These are phyloP conservation scores for Cynocephalus volans DNA, from an alignment of 2,113 vertebrate species.

Conservation along the genomic window DNA sequence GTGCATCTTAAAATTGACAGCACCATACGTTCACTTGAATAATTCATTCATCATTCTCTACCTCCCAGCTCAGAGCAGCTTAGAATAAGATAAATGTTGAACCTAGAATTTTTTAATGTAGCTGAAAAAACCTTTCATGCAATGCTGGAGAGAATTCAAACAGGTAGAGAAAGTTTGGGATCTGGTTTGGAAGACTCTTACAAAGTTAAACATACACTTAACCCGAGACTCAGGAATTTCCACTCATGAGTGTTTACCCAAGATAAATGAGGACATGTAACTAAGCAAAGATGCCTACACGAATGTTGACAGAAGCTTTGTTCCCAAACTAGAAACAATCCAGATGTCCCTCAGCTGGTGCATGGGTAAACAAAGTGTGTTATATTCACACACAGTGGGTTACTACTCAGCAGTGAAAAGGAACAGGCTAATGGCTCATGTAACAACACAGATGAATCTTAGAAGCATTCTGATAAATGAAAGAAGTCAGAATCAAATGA, in stretches of 20 bases:
- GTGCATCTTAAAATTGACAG: conserved; percentile 34
- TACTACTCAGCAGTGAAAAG: neutral
- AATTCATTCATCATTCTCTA: neutral
- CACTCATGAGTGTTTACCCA: neutral
- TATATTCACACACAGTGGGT: neutral
- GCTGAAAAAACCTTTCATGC: neutral
- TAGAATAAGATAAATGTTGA: neutral
- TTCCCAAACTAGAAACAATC: neutral
- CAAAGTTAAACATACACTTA: neutral
- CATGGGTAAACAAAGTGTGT: neutral
- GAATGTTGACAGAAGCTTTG: neutral
- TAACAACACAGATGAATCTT: neutral
- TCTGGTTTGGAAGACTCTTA: neutral
- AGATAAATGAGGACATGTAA: neutral
- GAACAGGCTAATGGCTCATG: neutral
- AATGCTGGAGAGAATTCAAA: neutral
- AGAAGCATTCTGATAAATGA: neutral
- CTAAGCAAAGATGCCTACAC: neutral
- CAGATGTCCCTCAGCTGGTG: neutral
- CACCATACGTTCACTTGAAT: neutral
- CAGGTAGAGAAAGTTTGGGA: neutral
- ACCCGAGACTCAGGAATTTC: neutral
- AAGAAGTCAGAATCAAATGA: neutral
- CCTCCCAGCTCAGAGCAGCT: neutral
- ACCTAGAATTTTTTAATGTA: neutral